Evolutionary conservation across 2,113 vertebrate genomes (phyloP).

Genomic region (Forbesichthys agassizii): DNA sequence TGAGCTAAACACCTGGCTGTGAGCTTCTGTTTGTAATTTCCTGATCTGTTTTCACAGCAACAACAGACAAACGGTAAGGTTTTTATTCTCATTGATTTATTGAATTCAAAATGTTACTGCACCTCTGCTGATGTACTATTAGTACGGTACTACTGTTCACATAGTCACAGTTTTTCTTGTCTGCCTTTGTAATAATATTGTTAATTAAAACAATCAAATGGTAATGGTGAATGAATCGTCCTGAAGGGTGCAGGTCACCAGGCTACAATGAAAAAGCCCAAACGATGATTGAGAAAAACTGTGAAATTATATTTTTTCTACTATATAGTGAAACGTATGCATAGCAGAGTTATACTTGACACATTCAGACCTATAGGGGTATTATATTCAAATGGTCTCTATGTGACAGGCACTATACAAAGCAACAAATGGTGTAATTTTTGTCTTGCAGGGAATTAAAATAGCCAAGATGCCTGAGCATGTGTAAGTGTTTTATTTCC

Average conservation of each 20-base stretch:
- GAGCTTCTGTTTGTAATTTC: conserved; percentile 60
- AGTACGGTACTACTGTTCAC: not conserved
- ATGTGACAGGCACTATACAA: conserved; percentile 32
- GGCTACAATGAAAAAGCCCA: not conserved
- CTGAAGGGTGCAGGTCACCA: conserved; percentile 5
- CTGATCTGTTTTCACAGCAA: conserved; percentile 35
- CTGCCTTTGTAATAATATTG: not conserved
- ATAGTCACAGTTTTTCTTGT: not conserved
- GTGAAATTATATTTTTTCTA: not conserved
- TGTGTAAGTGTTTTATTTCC: conserved; percentile 67
- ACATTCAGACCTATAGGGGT: conserved; percentile 25
- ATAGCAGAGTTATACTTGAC: conserved; percentile 37
- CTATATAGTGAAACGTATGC: conserved; percentile 15
- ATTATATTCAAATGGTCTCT: conserved; percentile 27
- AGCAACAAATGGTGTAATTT: conserved; percentile 63
- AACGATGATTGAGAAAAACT: conserved; percentile 10
- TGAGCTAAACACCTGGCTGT: conserved; percentile 51
- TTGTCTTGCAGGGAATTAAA: conserved; percentile 65
- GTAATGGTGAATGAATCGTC: conserved; percentile 31
- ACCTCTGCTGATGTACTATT: not conserved
- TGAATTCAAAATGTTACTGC: not conserved
- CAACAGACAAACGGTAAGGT: conserved; percentile 61
- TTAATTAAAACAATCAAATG: not conserved
- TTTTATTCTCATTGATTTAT: not conserved
- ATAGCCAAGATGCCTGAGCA: conserved; percentile 76